Base-by-base conservation (phyloP, 2,797 vertebrate species). In the Phyllotis vaccarum region DNA sequence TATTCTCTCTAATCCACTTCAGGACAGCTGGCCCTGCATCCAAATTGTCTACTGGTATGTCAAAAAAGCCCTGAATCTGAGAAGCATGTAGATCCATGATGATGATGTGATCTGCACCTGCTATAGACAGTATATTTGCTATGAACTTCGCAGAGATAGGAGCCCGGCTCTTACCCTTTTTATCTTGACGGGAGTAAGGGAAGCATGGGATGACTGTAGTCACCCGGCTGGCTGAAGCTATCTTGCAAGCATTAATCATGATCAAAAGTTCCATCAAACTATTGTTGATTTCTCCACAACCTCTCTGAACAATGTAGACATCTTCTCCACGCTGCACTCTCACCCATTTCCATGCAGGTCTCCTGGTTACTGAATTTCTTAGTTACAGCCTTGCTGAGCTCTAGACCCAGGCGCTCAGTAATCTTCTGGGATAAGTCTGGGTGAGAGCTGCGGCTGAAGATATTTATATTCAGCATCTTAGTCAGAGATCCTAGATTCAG, bases 201-300 rank as follows among this genome's bases (percentile, higher is more conserved):
- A 99, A 99, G 98, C 99, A 99, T 16, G 99, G 99, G 96, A 99
- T 99, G 98, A 99, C 99, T 6, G 99, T 99, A 0, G 99, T 99
- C 93, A 99, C 99, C 68, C 99, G 98, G 97, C 98, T 99, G 96
- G 99, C 99, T 0, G 99, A 99, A 34, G 99, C 99, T 14, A 99
- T 99, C 98, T 99, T 99, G 97, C 99, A 99, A 95, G 99, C 99
- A 37, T 99, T 99, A 79, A 99, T 99, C 99, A 99, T 99, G 95
- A 99, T 99, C 86, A 99, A 98, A 70, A 99, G 98, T 98, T 99
- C 99, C 99, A 99, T 99, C 88, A 99, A 96, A 96, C 99, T 99
- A 97, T 99, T 99, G 46, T 99, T 99, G 97, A 99, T 99, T 95
- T 99, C 99, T 0, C 99, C 99, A 80, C 99, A 99, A 94, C 99